Evolutionary conservation across 1,140 invertebrate species (phyloP), one percentile per base, ranked within the genome.

Genomic region (Pseudobourletiella spinata): DNA sequence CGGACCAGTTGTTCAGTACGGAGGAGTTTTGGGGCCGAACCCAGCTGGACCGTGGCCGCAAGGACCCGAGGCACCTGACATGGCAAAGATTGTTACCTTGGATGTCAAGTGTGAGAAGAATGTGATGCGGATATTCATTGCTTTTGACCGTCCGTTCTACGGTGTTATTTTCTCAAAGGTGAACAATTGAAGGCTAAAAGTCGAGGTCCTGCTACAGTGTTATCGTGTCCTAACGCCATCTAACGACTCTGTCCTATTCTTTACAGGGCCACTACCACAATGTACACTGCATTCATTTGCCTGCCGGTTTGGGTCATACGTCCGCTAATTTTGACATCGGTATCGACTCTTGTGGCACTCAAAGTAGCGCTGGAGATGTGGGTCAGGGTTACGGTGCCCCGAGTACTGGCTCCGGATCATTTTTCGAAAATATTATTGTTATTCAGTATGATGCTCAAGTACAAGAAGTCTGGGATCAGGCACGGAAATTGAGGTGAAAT

Each of bases 381-480:
- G 79, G 89, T 1, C 88, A 89, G 69, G 86, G 86, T 30, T 86
- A 89, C 71, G 86, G 88, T 1, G 82, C 86, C 28, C 86, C 90
- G 54, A 86, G 90, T 54, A 84, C 87, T 15, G 89, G 89, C 0
- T 89, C 88, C 3, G 91, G 91, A 0, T 92, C 89, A 0, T 95
- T 89, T 74, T 94, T 95, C 70, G 92, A 95, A 77, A 95, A 95
- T 71, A 94, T 91, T 52, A 90, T 95, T 64, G 89, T 95, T 16
- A 85, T 95, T 65, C 91, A 95, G 73, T 95, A 95, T 71, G 91
- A 95, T 76, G 88, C 91, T 14, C 86, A 94, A 78, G 91, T 95
- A 0, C 91, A 95, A 77, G 92, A 95, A 77, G 91, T 95, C 1
- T 95, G 91, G 91, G 92, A 95, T 79, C 91, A 95, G 75, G 92